phyloP scores from a whole-genome alignment of 2,888 invertebrate genomes.

The Limnephilus rhombicus region DNA sequence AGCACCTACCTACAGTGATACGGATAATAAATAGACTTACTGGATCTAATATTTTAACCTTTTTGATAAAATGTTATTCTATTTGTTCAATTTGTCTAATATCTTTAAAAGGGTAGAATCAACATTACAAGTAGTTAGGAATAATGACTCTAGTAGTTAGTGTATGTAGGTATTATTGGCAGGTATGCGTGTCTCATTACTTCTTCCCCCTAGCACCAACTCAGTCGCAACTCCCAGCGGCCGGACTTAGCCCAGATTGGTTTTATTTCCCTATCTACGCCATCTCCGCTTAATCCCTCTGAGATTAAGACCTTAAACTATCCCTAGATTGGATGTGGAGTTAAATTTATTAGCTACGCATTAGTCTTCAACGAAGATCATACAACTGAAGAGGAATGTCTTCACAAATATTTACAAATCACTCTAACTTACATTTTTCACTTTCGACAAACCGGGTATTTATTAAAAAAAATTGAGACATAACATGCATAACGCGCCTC shows the following conservation, averaged over 20 bases:
- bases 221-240: background rate
- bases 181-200: background rate
- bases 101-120: background rate
- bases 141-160: background rate
- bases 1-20: no score
- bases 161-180: background rate
- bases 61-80: no score
- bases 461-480: no score
- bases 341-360: slow-evolving; percentile 62
- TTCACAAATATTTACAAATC: background rate
- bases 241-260: slow-evolving; percentile 57
- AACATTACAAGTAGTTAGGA: background rate
- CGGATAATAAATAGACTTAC: no score
- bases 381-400: background rate
- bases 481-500: no score
- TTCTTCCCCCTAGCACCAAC: background rate
- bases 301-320: slow-evolving; percentile 63
- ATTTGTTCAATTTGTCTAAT: no score
- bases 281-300: slow-evolving; percentile 58
- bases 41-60: no score
- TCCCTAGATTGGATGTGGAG: slow-evolving; percentile 62
- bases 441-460: no score
- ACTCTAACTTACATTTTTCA: no score
- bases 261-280: slow-evolving; percentile 56
- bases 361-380: slow-evolving; percentile 51